Percentiles rank a stretch among this genome's conserved stretches.
Evolutionary conservation across 2,113 vertebrate species (phyloP).

Genomic region (Siphamia tubifer): DNA sequence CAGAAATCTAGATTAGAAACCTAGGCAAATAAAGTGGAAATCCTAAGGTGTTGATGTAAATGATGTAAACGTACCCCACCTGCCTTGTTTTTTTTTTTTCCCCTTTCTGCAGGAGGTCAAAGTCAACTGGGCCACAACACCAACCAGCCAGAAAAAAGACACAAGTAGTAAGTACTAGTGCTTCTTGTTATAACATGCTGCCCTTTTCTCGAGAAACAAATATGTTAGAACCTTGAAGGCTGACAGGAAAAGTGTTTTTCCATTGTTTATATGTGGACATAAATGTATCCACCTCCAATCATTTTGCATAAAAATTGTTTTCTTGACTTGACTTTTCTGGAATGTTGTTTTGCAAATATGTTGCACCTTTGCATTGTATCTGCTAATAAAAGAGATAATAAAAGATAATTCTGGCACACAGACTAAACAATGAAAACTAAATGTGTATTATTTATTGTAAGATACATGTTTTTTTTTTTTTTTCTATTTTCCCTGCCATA

Average conservation of each 20-base stretch:
- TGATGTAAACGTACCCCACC: constrained; percentile 64
- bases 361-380: neutral
- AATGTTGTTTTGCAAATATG: neutral
- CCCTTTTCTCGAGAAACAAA: too few species aligned
- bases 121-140: constrained; percentile 99
- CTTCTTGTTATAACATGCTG: too few species aligned
- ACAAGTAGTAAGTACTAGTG: constrained; percentile 94
- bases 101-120: constrained; percentile 90
- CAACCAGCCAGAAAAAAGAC: constrained; percentile 99
- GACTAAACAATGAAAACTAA: neutral
- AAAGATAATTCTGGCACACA: neutral
- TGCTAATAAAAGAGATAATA: too few species aligned
- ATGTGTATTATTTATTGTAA: neutral
- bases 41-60: neutral
- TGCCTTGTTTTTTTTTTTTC: constrained; percentile 41
- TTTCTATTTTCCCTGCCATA: constrained; percentile 41
- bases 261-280: neutral
- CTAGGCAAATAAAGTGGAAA: neutral
- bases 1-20: too few species aligned
- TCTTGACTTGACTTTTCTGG: neutral
- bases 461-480: too few species aligned
- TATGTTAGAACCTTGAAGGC: too few species aligned
- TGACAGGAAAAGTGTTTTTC: neutral
- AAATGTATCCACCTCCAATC: neutral
- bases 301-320: too few species aligned